Evolutionary conservation across 30 jellyfish, hydroid and myxozoan genomes (phyloP), one percentile per base, ranked within the genome.

Genomic region (Aurelia coerulea): DNA sequence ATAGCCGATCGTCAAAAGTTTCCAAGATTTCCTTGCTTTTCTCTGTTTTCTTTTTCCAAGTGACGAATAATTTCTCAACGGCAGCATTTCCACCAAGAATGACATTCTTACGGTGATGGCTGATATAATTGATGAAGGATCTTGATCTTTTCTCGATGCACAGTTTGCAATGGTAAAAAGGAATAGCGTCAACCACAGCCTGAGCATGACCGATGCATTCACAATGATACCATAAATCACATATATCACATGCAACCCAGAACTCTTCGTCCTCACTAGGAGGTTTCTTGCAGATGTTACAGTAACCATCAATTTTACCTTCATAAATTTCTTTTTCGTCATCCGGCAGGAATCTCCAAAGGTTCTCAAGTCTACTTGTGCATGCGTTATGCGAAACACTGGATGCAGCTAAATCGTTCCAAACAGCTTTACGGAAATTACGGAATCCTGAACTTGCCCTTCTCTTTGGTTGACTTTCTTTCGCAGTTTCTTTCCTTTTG

Each of bases 171-270:
- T 42, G 53, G 4, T 42, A 42, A 6, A 2, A 42, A 42, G 53
- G 53, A 42, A 42, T 42, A 42, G 35, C 35, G 71, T 62, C 71
- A 2, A 31, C 17, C 77, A 66, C 19, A 66, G 77, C 77, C 17
- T 39, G 49, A 16, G n/a, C 13, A 16, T 31, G 37, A 31, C 77
- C 77, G 7, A 66, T 9, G 41, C 77, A 66, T n/a, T 66, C 56
- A 18, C 77, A 66, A 8, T 66, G 77, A 8, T 66, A 66, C 77
- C 77, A 66, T 66, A 16, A 13, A 66, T 66, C 77, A 66, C 77
- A 66, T 16, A 66, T 66, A 31, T 31, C 77, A 9, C 77, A 66
- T 31, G 37, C 49, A 14, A 66, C 77, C 77, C 77, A 66, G 4
- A 29, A 62, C 71, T 62, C 71, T 5, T 18, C 35, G 71, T 62